phyloP scores from a whole-genome alignment of 1,140 invertebrate species.

The Latrodectus geometricus region DNA sequence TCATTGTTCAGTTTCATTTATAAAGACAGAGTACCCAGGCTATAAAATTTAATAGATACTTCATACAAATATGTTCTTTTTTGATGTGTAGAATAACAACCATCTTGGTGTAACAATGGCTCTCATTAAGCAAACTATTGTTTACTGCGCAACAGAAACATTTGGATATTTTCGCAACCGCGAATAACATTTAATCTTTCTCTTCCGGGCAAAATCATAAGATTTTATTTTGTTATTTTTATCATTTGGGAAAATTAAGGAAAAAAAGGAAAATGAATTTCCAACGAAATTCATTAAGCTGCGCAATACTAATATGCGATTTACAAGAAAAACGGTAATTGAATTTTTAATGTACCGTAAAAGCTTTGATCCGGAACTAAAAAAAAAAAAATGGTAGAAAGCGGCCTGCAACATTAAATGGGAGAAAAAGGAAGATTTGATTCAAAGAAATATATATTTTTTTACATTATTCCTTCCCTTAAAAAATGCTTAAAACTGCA shows the following conservation, averaged over 20 bases:
- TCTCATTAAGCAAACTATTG: not conserved
- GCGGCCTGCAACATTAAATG: too few species aligned
- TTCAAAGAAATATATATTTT: not conserved
- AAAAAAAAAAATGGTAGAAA: not conserved
- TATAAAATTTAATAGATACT: too few species aligned
- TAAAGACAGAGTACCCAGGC: too few species aligned
- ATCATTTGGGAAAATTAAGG: not conserved
- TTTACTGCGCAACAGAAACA: not conserved
- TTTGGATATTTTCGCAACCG: not conserved
- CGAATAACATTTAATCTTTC: not conserved
- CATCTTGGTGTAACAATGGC: not conserved
- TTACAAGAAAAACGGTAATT: not conserved
- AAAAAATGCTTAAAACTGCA: not conserved
- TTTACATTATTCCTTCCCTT: not conserved
- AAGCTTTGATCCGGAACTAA: not conserved
- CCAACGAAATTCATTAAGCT: not conserved
- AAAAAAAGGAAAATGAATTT: not conserved
- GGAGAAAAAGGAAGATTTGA: too few species aligned
- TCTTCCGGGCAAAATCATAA: not conserved
- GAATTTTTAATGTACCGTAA: not conserved
- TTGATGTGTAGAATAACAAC: not conserved
- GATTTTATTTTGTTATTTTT: not conserved
- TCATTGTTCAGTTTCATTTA: too few species aligned
- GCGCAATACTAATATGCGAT: not conserved
- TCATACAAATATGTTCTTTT: too few species aligned